Evolutionary conservation across 2,888 invertebrate species (phyloP), one percentile per base, ranked within the genome.

Genomic region (Saturnia pavonia): DNA sequence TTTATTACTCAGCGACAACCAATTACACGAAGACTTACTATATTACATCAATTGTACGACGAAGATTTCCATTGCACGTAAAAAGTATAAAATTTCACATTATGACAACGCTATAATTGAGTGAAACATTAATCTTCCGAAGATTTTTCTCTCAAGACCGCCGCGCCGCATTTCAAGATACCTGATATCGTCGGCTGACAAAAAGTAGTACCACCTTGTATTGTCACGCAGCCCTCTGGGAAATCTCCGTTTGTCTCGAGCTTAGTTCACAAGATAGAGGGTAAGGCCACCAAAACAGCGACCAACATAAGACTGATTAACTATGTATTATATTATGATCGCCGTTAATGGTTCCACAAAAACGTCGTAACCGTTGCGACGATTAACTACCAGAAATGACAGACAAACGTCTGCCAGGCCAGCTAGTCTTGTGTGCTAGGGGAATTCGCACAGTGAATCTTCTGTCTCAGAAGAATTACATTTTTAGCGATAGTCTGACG

Each of bases 201-300:
- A 69, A 71, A 70, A 71, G 72, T 68, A 70, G 74, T 70, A 72
- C 73, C 76, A 76, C 76, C 77, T 79, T 77, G 75, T 68, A 66
- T 57, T 63, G 74, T 69, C 74, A 45, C 67, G 43, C 19, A 9
- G 43, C 72, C 76, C 74, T 72, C 40, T 34, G 77, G 78, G 77
- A 77, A 79, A 77, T 76, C 75, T 74, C 73, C 70, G 71, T 67
- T 63, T 70, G 74, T 70, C 72, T 72, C 70, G 45, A 51, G 65
- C 63, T 72, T 73, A 65, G 68, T n/a, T 40, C 65, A 22, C 19
- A 40, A 34, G 65, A 40, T 65, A 65, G 40, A 51, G 14, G 9
- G n/a, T 66, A 11, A 19, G 71, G 68, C 71, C 66, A 65, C 60
- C 34, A 69, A 51, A 65, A 22, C 67, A 40, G 68, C 68, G 71